Base-by-base conservation (phyloP, 2,888 invertebrate species). In the Drosophila vallismaia region DNA sequence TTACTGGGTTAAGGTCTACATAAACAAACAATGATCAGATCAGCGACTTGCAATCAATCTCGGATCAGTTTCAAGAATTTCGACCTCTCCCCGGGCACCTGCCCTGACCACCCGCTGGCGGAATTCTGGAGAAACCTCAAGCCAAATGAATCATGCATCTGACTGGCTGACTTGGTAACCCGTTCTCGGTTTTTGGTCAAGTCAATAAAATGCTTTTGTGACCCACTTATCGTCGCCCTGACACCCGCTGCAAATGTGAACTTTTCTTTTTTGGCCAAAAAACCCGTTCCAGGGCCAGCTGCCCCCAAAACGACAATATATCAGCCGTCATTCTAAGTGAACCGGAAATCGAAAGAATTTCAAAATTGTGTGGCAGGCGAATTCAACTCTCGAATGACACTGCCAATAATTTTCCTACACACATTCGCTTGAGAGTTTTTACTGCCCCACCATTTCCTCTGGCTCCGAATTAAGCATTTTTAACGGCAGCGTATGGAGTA, bases 131-230 rank as follows among this genome's bases (percentile, higher is more conserved):
- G 72, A 76, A 77, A 40, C 49, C 45, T 51, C 42, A 50, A 9
- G n/a, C 9, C 40, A 44, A 58, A 68, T 80, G 86, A 86, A 77
- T 77, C 80, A 80, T 68, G 52, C 46, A 49, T 48, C 28, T 33
- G 14, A 62, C 62, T 68, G 44, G 49, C 9, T 77, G 84, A 69
- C 86, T 86, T 86, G 75, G 63, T 86, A 86, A 80, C 80, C 80
- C 86, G 80, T 76, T 79, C 50, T 46, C 45, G 19, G 48, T 29
- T 71, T 82, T 69, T 71, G 74, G 71, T 51, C 69, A 83, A 68
- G 77, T 70, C 80, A 76, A 86, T 70, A 83, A 86, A 86, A 77
- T 58, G 53, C 42, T 45, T 40, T 50, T 71, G n/a, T 79, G 84
- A 86, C 81, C 86, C 86, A 86, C 74, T 83, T 42, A 19, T 86